Base-by-base conservation (phyloP, 2,888 invertebrate species). In the Phanerotoma sp. region DNA sequence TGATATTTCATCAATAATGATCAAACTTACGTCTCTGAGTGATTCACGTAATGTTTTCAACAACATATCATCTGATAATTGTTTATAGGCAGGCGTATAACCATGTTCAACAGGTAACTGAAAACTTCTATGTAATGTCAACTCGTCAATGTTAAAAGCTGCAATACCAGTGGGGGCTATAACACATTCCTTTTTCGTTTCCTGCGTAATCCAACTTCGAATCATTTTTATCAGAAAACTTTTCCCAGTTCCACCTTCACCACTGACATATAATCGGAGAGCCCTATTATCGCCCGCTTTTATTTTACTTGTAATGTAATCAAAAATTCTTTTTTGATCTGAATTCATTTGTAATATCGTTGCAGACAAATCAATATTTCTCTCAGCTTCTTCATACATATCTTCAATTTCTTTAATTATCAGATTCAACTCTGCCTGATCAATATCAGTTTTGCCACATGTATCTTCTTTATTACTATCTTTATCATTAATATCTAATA, bases 131-230 rank as follows among this genome's bases (percentile, higher is more conserved):
- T 73, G 68, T 22, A 71, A 56, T 38, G 70, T 73, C 30, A 73
- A 58, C 45, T 68, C 70, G 48, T 68, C 62, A 6, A 73, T 65
- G 56, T 69, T 70, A 41, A 68, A 71, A 33, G 72, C 70, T 37
- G 70, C 69, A 16, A 72, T 67, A 40, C 70, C 71, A 37, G 70
- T 71, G 7, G 66, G 67, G 1, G 67, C 70, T 11, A 62, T 60
- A 33, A 69, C 62, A 64, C 66, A n/a, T 67, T 66, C 57, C 65
- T 67, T 67, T n/a, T 60, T 50, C n/a, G 66, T 20, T 28, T 46
- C 13, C 37, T 55, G 53, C 40, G 62, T 61, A 15, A 65, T 57
- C 65, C 66, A 69, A 16, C 52, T 33, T 62, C 53, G 61, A 0
- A 65, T 53, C 62, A 55, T 35, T 20, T 66, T 68, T 46, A 69